Conservation (phyloP, 2,888 invertebrate genomes). For the Hemithea aestivaria region DNA sequence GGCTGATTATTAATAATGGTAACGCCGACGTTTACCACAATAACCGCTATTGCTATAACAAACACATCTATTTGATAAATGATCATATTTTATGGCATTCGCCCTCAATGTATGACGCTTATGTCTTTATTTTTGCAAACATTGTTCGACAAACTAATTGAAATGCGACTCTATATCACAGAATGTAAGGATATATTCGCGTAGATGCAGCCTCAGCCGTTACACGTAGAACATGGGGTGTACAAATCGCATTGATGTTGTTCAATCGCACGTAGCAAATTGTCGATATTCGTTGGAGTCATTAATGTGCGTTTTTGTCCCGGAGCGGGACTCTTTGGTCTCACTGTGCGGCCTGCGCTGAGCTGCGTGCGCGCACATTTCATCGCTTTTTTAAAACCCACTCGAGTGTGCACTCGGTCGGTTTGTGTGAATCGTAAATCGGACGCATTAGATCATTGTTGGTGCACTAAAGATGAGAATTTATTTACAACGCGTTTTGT, state of each 20-base stretch:
- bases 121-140: conserved; percentile 65
- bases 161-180: conserved; percentile 23
- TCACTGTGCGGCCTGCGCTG: conserved; percentile 45
- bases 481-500: conserved; percentile 29
- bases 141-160: conserved; percentile 22
- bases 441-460: conserved; percentile 34
- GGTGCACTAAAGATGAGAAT: conserved; percentile 30
- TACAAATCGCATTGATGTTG: conserved; percentile 66
- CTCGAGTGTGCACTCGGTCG: conserved; percentile 45
- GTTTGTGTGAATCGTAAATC: conserved; percentile 44
- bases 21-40: conserved; percentile 73
- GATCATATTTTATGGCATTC: conserved; percentile 71
- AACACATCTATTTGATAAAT: conserved; percentile 73
- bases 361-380: conserved; percentile 40
- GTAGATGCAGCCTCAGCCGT: conserved; percentile 30
- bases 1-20: conserved; percentile 63
- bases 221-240: conserved; percentile 53
- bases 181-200: conserved; percentile 20
- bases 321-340: conserved; percentile 29
- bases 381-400: conserved; percentile 47
- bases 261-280: conserved; percentile 76
- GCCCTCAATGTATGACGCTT: conserved; percentile 65
- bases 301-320: conserved; percentile 62
- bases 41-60: conserved; percentile 68
- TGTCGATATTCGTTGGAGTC: conserved; percentile 67